phyloP scores from a whole-genome alignment of 2,888 invertebrate genomes.

The Lobophora halterata region DNA sequence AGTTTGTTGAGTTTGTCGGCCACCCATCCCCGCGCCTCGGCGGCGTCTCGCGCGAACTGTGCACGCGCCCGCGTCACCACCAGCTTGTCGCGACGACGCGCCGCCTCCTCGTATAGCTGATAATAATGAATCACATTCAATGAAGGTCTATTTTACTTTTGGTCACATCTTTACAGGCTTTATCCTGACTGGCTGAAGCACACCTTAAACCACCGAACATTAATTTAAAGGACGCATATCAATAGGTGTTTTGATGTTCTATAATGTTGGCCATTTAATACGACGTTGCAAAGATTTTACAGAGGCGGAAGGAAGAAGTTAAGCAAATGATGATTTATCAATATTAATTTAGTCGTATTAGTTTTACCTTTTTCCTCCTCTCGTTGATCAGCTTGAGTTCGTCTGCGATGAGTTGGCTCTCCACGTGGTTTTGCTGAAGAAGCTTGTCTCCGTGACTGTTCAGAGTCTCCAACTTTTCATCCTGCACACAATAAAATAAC shows the following conservation, averaged over 20 bases:
- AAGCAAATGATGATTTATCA: too few relatives aligned
- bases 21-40: slow-evolving; percentile 95
- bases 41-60: slow-evolving; percentile 95
- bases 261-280: too few relatives aligned
- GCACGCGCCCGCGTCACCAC: slow-evolving; percentile 90
- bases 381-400: slow-evolving; percentile 88
- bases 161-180: too few relatives aligned
- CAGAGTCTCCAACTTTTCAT: slow-evolving; percentile 91
- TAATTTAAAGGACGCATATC: too few relatives aligned
- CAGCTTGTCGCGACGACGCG: slow-evolving; percentile 84
- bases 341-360: too few relatives aligned
- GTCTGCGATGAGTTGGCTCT: slow-evolving; percentile 88
- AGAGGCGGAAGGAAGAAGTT: too few relatives aligned
- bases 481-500: slow-evolving; percentile 67
- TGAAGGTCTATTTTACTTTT: too few relatives aligned
- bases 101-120: slow-evolving; percentile 84
- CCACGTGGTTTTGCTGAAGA: slow-evolving; percentile 94
- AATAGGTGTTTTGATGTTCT: too few relatives aligned
- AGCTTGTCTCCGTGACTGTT: slow-evolving; percentile 93
- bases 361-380: slow-evolving; percentile 82
- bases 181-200: too few relatives aligned
- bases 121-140: too few relatives aligned
- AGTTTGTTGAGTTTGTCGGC: slow-evolving; percentile 94
- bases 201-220: too few relatives aligned
- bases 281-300: too few relatives aligned